phyloP scores from a whole-genome alignment of 2,888 invertebrate species.

The Acrocyrtus sp. region DNA sequence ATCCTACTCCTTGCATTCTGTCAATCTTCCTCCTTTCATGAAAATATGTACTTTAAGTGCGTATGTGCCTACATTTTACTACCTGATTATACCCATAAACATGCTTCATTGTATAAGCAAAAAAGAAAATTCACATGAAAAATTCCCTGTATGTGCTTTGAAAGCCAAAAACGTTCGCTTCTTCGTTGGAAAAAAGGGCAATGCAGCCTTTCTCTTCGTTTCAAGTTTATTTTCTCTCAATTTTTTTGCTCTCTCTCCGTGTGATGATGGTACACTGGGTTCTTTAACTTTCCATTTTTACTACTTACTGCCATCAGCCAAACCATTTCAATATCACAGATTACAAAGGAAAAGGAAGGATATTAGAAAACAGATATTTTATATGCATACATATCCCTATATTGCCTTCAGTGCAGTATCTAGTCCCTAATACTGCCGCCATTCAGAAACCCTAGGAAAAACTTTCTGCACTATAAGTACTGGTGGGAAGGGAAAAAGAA shows the following conservation, averaged over 20 bases:
- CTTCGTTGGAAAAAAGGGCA: too few relatives aligned
- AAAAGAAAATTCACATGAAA: conserved; percentile 28
- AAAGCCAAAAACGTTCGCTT: too few relatives aligned
- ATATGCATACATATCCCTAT: conserved; percentile 2
- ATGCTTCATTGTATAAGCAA: background rate
- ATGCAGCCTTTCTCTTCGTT: conserved; percentile 28
- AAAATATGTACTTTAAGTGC: background rate
- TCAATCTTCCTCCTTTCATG: conserved; percentile 33
- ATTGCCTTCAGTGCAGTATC: too few relatives aligned
- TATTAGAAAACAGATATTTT: conserved; percentile 20
- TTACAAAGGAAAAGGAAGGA: conserved; percentile 5
- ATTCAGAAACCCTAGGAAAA: conserved; percentile 2
- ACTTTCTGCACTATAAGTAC: too few relatives aligned
- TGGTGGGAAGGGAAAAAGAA: conserved; percentile 10
- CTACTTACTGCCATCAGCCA: conserved; percentile 7
- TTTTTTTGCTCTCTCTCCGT: too few relatives aligned
- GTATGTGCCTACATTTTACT: background rate
- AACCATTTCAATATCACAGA: conserved; percentile 14
- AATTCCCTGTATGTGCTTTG: conserved; percentile 29
- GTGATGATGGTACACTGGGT: too few relatives aligned
- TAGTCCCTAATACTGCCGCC: background rate
- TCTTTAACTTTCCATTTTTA: conserved; percentile 12
- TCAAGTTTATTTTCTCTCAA: conserved; percentile 16
- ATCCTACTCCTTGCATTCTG: conserved; percentile 14
- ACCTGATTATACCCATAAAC: background rate